These are phyloP conservation scores for Hemicordylus capensis DNA, from an alignment of 2,113 vertebrate species.

Conservation along the genomic window DNA sequence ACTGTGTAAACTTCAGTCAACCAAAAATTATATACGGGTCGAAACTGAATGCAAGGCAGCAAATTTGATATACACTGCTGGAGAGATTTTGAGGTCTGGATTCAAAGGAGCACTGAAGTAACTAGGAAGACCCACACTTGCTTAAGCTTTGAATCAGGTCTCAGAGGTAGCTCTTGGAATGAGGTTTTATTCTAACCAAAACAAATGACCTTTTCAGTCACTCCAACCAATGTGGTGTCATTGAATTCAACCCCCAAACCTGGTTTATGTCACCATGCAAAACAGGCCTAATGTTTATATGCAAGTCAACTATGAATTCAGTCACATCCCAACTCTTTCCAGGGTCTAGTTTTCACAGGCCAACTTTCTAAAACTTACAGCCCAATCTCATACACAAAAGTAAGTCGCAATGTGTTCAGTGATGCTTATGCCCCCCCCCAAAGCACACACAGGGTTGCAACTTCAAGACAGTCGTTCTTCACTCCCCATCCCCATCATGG, in stretches of 20 bases:
- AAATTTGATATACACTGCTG: constrained; percentile 35
- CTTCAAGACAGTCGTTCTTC: background rate
- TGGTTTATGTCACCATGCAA: background rate
- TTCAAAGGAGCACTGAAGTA: constrained; percentile 49
- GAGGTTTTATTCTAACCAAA: constrained; percentile 36
- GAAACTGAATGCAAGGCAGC: constrained; percentile 53
- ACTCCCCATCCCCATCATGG: background rate
- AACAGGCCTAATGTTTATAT: constrained; percentile 28
- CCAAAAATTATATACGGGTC: constrained; percentile 37
- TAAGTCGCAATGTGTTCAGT: too few relatives aligned
- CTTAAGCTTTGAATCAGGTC: background rate
- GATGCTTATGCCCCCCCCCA: too few relatives aligned
- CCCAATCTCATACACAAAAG: too few relatives aligned
- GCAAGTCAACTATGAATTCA: background rate
- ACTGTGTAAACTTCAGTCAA: constrained; percentile 68
- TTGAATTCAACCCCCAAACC: constrained; percentile 27
- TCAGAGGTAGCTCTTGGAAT: constrained; percentile 51
- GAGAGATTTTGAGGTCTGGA: constrained; percentile 27
- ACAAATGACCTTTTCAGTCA: constrained; percentile 24
- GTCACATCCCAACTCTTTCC: background rate
- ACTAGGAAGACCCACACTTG: constrained; percentile 38
- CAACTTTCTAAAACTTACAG: background rate
- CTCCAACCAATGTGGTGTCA: constrained; percentile 4
- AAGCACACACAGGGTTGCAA: too few relatives aligned
- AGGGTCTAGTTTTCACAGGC: background rate